Percentiles rank a stretch among this genome's conserved stretches.
Evolutionary conservation across 1,140 invertebrate genomes (phyloP).

Genomic region (Drosophila nigrodunni): DNA sequence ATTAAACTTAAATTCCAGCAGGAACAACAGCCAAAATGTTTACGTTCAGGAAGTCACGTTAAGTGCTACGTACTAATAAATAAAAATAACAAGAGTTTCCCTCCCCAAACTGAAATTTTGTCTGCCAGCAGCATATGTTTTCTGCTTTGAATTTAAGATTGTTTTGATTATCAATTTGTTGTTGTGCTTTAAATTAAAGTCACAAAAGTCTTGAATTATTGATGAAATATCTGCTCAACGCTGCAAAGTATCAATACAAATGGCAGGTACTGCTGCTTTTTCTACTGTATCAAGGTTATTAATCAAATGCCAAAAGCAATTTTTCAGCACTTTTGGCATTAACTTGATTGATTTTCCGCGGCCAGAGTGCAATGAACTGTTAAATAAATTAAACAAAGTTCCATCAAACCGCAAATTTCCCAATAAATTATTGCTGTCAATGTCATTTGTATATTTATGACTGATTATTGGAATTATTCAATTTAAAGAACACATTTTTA

Average conservation of each 20-base stretch:
- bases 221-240: not conserved
- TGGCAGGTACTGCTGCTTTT: not conserved
- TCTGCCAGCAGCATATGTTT: not conserved
- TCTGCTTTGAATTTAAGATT: not conserved
- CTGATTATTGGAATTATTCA: conserved; percentile 4
- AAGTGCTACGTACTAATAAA: conserved; percentile 4
- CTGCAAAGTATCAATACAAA: conserved; percentile 1
- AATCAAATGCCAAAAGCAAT: conserved; percentile 18
- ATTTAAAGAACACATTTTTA: not conserved
- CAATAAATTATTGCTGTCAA: conserved; percentile 19
- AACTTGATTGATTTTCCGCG: conserved; percentile 30
- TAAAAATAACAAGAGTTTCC: not conserved
- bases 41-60: conserved; percentile 18
- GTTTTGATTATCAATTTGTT: not conserved
- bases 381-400: conserved; percentile 33
- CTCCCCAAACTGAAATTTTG: not conserved
- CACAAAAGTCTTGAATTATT: not conserved
- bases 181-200: conserved; percentile 10
- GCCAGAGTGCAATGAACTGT: conserved; percentile 23
- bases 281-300: not conserved
- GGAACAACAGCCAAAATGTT: conserved; percentile 6
- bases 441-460: conserved; percentile 8
- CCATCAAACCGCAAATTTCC: conserved; percentile 20
- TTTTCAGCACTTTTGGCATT: conserved; percentile 22
- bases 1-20: conserved; percentile 3